Percentiles rank a stretch among this genome's conserved stretches.
These are phyloP conservation scores for Panthera uncia DNA, from an alignment of 2,113 vertebrate genomes.

Conservation along the genomic window DNA sequence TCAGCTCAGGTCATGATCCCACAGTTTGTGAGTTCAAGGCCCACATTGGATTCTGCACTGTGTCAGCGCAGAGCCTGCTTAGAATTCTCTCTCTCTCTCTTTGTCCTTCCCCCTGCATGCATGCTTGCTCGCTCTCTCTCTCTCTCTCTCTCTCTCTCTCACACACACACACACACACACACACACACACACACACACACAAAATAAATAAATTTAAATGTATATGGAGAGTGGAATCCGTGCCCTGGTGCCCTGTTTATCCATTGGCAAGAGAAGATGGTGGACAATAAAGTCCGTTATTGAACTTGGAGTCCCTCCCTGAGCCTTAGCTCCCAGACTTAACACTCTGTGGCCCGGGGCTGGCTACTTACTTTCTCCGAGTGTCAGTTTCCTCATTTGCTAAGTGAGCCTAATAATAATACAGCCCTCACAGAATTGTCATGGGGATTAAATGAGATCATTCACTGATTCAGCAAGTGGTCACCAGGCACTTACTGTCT, in stretches of 20 bases:
- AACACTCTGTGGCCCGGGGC: accelerated
- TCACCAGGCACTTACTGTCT: neutral
- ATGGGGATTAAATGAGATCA: neutral
- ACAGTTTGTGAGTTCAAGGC: too few species aligned
- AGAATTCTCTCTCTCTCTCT: too few species aligned
- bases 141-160: too few species aligned
- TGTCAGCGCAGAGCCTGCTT: too few species aligned
- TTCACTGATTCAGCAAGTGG: neutral
- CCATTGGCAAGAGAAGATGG: neutral
- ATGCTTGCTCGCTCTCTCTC: too few species aligned
- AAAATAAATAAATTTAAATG: too few species aligned
- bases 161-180: too few species aligned
- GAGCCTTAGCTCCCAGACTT: neutral
- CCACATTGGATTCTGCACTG: too few species aligned
- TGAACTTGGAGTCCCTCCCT: neutral
- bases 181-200: too few species aligned
- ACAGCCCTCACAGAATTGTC: neutral
- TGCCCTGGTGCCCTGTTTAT: neutral
- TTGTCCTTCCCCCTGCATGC: too few species aligned
- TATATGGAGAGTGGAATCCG: neutral
- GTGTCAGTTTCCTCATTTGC: neutral
- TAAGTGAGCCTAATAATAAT: neutral
- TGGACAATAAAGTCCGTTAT: accelerated
- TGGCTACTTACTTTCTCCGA: neutral
- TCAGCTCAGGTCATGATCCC: too few species aligned